Conservation (phyloP, 2,888 invertebrate genomes). For the Marasmarcha lunaedactyla region DNA sequence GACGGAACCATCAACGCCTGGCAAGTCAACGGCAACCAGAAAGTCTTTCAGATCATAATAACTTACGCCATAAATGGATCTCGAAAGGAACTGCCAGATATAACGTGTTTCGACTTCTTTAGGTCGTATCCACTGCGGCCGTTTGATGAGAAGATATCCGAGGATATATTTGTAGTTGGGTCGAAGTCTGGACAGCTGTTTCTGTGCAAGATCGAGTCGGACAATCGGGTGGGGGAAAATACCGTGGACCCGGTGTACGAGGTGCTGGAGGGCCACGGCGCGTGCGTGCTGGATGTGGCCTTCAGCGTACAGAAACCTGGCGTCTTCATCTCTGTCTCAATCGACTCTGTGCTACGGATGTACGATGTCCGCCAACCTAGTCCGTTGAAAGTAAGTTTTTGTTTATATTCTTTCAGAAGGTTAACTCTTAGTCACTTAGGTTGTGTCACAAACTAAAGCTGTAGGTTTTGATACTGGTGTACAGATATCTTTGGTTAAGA, state of each 20-base stretch:
- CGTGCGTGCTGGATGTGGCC: conserved; percentile 37
- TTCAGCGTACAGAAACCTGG: conserved; percentile 40
- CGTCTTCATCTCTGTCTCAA: conserved; percentile 41
- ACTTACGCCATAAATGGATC: conserved; percentile 35
- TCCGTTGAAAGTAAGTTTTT: conserved; percentile 38
- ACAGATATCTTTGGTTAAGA: no score
- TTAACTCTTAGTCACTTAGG: not conserved
- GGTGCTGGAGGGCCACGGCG: conserved; percentile 32
- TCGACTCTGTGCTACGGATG: conserved; percentile 45
- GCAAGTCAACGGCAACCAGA: conserved; percentile 39
- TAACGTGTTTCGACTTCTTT: conserved; percentile 50
- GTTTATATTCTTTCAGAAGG: not conserved
- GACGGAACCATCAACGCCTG: conserved; percentile 44
- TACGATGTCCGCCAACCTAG: conserved; percentile 37
- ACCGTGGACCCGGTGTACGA: conserved; percentile 40
- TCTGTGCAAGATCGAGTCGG: conserved; percentile 32
- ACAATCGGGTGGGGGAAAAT: conserved; percentile 17
- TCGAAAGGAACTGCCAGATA: conserved; percentile 30
- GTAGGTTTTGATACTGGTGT: no score
- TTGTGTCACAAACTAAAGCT: not conserved
- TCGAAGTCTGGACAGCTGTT: conserved; percentile 34
- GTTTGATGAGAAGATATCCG: conserved; percentile 29
- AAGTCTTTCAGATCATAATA: conserved; percentile 37
- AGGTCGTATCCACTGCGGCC: conserved; percentile 34
- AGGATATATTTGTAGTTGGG: conserved; percentile 47